Base-by-base conservation (phyloP, 2,888 invertebrate species). In the Phania funesta region DNA sequence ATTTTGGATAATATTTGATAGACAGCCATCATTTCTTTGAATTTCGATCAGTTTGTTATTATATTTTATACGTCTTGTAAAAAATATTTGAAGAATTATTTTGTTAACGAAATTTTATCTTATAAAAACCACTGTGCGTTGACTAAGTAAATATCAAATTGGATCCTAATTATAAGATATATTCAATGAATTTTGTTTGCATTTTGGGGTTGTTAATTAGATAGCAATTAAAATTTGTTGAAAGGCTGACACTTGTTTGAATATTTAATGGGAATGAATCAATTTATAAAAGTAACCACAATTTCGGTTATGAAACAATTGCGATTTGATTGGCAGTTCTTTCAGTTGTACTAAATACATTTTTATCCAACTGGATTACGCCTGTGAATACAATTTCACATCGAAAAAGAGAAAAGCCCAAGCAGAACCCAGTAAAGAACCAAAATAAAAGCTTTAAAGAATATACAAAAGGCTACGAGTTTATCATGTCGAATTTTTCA, bases 251-350 rank as follows among this genome's bases (percentile, higher is more conserved):
- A 70, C 8, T 82, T 84, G 76, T 65, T 83, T 71, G 88, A 88
- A 87, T 87, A 80, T 84, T 70, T 85, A 88, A 88, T 87, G 71
- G 80, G 76, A 35, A 71, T 20, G 24, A 54, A 11, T 8, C 68
- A 85, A 70, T 84, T 86, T 86, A 87, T 87, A 87, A 86, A 87
- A 87, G 85, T 80, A 74, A 65, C 52, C 16, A 24, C 29, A 58
- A 56, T 78, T 80, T 85, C 84, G 64, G 84, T 84, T 74, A 9
- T 54, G 13, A 83, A 84, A 71, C 87, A 90, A 88, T 90, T 89
- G 90, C 87, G 85, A 76, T 85, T 84, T 85, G 86, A 84, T 85
- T 85, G 83, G 86, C 88, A 89, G 87, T 89, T 89, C 87, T 86
- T 83, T 86, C 75, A 84, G 32, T 60, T 41, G 41, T 83, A 86